These are phyloP conservation scores for Podabrus alpinus DNA, from an alignment of 2,888 invertebrate genomes.

Conservation along the genomic window DNA sequence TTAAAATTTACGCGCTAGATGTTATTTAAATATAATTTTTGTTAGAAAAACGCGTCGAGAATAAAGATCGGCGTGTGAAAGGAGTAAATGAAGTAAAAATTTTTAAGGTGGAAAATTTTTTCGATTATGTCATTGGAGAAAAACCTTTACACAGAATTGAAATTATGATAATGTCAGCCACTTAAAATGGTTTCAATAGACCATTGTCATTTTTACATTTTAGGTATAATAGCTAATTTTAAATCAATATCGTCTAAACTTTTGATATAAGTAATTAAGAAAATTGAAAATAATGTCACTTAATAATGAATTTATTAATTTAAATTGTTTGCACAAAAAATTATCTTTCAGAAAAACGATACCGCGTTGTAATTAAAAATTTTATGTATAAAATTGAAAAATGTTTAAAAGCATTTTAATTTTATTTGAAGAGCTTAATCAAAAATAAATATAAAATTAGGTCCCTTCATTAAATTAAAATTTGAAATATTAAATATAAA, in stretches of 20 bases:
- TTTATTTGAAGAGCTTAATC: background rate
- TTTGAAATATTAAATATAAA: background rate
- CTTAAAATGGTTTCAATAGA: constrained; percentile 9
- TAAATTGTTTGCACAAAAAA: background rate
- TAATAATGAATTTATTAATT: background rate
- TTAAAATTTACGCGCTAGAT: constrained; percentile 22
- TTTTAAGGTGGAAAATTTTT: background rate
- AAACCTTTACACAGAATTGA: background rate
- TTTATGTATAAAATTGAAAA: background rate
- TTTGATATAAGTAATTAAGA: constrained; percentile 1
- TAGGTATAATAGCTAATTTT: constrained; percentile 25
- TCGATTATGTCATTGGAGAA: background rate
- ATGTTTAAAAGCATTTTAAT: background rate
- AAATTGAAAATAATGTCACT: constrained; percentile 2
- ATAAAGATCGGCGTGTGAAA: background rate
- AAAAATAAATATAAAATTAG: background rate
- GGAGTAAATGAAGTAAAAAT: background rate
- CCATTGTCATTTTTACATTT: constrained; percentile 25
- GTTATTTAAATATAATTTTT: constrained; percentile 25
- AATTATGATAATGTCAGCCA: constrained; percentile 8
- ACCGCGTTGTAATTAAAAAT: background rate
- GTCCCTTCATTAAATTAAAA: background rate
- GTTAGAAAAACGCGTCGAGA: constrained; percentile 3
- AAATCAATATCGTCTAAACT: constrained; percentile 20
- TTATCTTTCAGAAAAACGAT: background rate